A percentile compares a stretch with the other conserved stretches of the same genome.
Conservation (phyloP, 2,888 invertebrate genomes). For the Chouioia cunea region DNA sequence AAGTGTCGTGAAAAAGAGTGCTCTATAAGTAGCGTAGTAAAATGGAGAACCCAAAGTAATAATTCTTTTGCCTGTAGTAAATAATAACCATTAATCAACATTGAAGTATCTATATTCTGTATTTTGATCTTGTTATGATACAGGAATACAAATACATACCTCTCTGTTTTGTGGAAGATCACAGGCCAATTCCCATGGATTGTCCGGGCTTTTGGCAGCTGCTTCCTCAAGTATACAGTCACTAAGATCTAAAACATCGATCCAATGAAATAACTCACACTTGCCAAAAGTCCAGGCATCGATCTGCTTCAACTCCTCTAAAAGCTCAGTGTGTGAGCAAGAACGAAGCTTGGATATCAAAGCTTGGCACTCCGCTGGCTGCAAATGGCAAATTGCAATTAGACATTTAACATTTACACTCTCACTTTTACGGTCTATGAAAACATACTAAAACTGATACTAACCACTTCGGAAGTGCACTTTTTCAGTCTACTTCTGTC, state of each 20-base stretch:
- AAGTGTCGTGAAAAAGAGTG: conserved; percentile 89
- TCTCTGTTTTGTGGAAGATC: conserved; percentile 76
- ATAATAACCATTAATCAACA: conserved; percentile 7
- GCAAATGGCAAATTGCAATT: conserved; percentile 47
- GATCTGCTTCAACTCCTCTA: conserved; percentile 78
- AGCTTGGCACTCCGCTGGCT: conserved; percentile 81
- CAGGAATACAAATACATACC: conserved; percentile 65
- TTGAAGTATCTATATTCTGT: conserved; percentile 6
- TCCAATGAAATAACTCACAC: conserved; percentile 90
- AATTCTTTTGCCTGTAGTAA: conserved; percentile 76
- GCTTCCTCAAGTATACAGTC: conserved; percentile 82
- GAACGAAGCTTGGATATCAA: conserved; percentile 80
- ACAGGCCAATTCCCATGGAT: conserved; percentile 80
- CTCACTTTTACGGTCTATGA: not conserved
- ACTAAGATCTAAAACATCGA: conserved; percentile 83
- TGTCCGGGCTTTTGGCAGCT: conserved; percentile 73
- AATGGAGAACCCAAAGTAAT: conserved; percentile 81
- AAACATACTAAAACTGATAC: conserved; percentile 52
- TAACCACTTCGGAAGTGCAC: conserved; percentile 84
- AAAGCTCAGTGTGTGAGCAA: conserved; percentile 76
- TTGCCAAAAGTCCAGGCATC: conserved; percentile 89
- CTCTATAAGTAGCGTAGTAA: conserved; percentile 86
- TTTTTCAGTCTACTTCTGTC: conserved; percentile 85
- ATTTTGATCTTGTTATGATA: conserved; percentile 16
- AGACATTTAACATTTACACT: not conserved